Conservation (phyloP, 2,797 vertebrate genomes). For the Centroberyx gerrardi region DNA sequence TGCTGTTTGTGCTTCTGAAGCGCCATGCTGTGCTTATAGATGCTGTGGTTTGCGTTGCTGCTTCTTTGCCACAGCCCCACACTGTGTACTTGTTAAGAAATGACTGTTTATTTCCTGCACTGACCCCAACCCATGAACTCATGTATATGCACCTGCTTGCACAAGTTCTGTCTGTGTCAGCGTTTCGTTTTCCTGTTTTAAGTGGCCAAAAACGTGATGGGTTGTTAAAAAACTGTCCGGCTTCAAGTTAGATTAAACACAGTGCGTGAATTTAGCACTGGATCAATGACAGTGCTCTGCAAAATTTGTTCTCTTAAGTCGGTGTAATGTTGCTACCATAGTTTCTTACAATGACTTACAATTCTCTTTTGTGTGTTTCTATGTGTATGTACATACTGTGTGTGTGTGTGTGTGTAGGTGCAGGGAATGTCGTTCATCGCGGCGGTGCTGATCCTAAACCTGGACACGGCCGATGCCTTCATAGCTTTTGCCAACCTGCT, state of each 20-base stretch:
- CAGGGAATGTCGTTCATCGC: conserved; percentile 97
- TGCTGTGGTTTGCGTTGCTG: conserved; percentile 41
- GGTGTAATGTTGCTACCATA: too few species aligned
- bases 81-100: conserved; percentile 27
- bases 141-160: background rate
- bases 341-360: background rate
- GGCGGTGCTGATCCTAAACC: conserved; percentile 92
- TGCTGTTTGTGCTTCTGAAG: background rate
- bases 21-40: conserved; percentile 2
- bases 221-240: background rate
- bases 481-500: conserved; percentile 96
- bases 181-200: background rate
- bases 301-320: too few species aligned
- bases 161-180: background rate
- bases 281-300: too few species aligned
- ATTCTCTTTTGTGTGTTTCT: background rate
- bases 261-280: background rate
- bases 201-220: background rate
- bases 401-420: conserved; percentile 81
- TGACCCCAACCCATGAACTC: conserved; percentile 59
- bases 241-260: background rate
- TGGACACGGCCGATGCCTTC: conserved; percentile 95
- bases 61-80: conserved; percentile 36
- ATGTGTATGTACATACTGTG: background rate
- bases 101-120: conserved; percentile 74